Evolutionary conservation across 2,888 invertebrate genomes (phyloP), one percentile per base, ranked within the genome.

Genomic region (Belgica antarctica): DNA sequence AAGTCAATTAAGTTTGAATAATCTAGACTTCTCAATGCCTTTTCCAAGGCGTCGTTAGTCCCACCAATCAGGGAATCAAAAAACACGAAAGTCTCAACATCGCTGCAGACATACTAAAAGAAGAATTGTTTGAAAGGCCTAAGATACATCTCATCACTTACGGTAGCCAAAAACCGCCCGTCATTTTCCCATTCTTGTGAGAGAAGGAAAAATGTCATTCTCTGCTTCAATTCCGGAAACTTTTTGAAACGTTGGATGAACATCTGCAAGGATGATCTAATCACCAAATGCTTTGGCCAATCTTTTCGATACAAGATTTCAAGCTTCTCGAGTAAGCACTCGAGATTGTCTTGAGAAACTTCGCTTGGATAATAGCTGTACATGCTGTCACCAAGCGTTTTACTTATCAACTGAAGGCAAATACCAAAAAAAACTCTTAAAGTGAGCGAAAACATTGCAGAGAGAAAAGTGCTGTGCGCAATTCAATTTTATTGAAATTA

Each of bases 211-310:
- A 68, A 4, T 57, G 31, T 52, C 8, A 47, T 10, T 28, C 25
- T 28, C n/a, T 68, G 22, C 3, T 52, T 68, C n/a, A 68, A 27
- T 19, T 68, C 68, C 5, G 68, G 68, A 68, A 57, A 57, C 24
- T 12, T 27, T 19, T 68, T 25, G 19, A 57, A 52, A 2, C 68
- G 68, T 17, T 24, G 19, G 5, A 52, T 57, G 22, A 68, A 68
- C 1, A 24, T 68, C 17, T 28, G 15, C n/a, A 68, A 27, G 5
- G 68, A 34, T 3, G 47, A 31, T 1, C 22, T 1, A 15, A 57
- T 68, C 4, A 68, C 68, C 10, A 68, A 17, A 17, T 57, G 57
- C 15, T 68, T 68, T 19, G 28, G 46, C 22, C 52, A 24, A 52
- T 68, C 57, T 4, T 4, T 15, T 7, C 12, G 15, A 22, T 52